Evolutionary conservation across 2,888 invertebrate species (phyloP).

Genomic region (Serrognathus titanus): DNA sequence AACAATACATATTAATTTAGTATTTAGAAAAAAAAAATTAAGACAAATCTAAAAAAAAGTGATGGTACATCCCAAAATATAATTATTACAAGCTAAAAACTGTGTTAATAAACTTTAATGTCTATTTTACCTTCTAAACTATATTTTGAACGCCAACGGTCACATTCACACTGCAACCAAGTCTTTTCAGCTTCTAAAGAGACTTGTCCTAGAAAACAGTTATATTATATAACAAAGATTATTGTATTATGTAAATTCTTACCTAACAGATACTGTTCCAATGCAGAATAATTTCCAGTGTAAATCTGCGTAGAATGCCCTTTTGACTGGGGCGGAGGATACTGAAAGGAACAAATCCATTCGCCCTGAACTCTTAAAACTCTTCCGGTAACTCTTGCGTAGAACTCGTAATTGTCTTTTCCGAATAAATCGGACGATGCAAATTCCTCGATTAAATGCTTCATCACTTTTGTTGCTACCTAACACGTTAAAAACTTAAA

Average conservation of each 20-base stretch:
- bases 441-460: constrained; percentile 95
- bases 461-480: constrained; percentile 95
- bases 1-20: neutral
- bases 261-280: constrained; percentile 47
- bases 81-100: neutral
- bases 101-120: constrained; percentile 18
- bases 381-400: constrained; percentile 89
- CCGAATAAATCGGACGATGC: constrained; percentile 95
- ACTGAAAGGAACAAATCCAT: constrained; percentile 92
- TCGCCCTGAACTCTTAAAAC: constrained; percentile 90
- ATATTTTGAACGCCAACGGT: constrained; percentile 81
- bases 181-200: constrained; percentile 86
- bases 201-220: constrained; percentile 63
- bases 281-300: constrained; percentile 56
- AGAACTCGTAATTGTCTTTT: constrained; percentile 90
- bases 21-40: neutral
- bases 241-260: constrained; percentile 19
- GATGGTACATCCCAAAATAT: neutral
- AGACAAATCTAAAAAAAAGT: neutral
- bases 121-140: constrained; percentile 69
- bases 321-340: constrained; percentile 73
- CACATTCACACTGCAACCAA: constrained; percentile 87
- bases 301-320: constrained; percentile 64
- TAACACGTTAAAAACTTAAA: constrained; percentile 39
- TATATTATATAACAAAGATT: neutral